Evolutionary conservation across 2,797 vertebrate species (phyloP).

Genomic region (Dallia pectoralis): DNA sequence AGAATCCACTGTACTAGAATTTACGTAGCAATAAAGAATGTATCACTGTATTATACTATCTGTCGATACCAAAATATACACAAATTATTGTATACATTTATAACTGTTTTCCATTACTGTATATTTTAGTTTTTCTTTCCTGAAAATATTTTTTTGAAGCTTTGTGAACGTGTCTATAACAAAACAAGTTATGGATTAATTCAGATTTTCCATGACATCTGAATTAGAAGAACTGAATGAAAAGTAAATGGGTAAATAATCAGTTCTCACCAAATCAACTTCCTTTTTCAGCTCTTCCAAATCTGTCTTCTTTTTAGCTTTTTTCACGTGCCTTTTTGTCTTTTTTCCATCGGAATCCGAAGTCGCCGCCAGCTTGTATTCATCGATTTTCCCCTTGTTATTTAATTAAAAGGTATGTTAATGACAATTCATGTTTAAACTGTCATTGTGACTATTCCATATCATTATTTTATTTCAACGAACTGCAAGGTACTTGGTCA

Average conservation of each 20-base stretch:
- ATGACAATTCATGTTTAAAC: slow-evolving; percentile 3
- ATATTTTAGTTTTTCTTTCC: no score
- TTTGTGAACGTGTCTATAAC: no score
- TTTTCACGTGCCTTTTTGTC: slow-evolving; percentile 72
- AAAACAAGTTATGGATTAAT: neutral
- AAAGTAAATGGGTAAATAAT: neutral
- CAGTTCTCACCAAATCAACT: slow-evolving; percentile 84
- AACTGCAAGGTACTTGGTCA: neutral
- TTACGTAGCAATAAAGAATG: no score
- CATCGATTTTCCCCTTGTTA: slow-evolving; percentile 87
- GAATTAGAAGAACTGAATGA: neutral
- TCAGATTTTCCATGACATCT: neutral
- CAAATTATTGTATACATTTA: no score
- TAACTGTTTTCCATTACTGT: no score
- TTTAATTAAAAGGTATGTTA: slow-evolving; percentile 32
- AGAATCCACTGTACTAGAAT: no score
- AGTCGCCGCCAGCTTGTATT: slow-evolving; percentile 90
- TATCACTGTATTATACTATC: no score
- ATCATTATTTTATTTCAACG: neutral
- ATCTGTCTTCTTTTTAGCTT: slow-evolving; percentile 76
- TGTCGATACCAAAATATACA: no score
- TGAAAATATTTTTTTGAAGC: no score
- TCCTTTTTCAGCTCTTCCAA: slow-evolving; percentile 97
- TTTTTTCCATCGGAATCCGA: slow-evolving; percentile 78
- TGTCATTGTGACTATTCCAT: neutral